phyloP scores from a whole-genome alignment of 2,797 vertebrate species.

The Amazona finschi region DNA sequence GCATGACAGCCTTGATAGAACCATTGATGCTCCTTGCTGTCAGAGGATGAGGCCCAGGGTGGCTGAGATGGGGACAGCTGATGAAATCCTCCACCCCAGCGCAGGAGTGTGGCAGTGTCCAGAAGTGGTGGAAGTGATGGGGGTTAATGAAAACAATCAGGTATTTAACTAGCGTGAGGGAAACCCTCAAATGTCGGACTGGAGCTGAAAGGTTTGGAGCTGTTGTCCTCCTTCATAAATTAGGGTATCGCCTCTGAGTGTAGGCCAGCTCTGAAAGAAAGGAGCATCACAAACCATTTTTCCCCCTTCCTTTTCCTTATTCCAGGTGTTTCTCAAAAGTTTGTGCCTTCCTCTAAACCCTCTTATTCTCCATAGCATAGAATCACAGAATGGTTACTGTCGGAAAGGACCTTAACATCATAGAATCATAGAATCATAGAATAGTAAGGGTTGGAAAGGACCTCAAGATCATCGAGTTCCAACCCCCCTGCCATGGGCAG shows the following conservation, averaged over 20 bases:
- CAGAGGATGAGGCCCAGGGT: background rate
- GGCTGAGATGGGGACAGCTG: background rate
- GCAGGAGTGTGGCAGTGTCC: fast-evolving
- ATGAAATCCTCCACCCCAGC: background rate
- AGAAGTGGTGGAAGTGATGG: background rate
- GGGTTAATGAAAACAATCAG: background rate
- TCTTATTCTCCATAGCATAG: background rate
- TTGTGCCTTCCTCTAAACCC: background rate
- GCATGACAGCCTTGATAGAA: background rate
- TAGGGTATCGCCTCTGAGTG: no score
- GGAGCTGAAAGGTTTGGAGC: background rate
- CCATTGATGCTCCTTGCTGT: background rate
- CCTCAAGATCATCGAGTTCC: background rate
- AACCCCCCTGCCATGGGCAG: no score
- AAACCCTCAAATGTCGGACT: background rate
- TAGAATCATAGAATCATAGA: no score
- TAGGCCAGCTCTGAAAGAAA: background rate
- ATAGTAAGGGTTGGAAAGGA: background rate
- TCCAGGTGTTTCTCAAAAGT: background rate
- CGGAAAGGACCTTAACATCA: background rate
- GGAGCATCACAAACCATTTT: background rate
- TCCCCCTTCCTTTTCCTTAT: background rate
- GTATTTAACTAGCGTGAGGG: background rate
- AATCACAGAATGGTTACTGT: background rate
- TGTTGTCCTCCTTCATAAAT: background rate